Percentiles rank a stretch among this genome's conserved stretches.
Evolutionary conservation across 2,888 invertebrate species (phyloP).

Genomic region (Tetrapedia diversipes): DNA sequence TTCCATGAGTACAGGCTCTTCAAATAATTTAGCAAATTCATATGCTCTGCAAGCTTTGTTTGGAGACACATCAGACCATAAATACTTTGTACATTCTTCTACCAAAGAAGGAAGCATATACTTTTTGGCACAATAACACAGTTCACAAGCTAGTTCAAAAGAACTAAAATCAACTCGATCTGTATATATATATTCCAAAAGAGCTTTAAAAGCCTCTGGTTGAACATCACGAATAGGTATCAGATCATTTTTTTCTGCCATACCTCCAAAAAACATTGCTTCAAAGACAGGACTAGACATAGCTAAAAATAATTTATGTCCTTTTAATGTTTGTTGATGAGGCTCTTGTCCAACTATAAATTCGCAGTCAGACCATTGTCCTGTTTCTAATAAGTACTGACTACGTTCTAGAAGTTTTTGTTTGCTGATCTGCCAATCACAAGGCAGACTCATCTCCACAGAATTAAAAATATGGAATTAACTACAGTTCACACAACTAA

Average conservation of each 20-base stretch:
- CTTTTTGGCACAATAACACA: constrained; percentile 94
- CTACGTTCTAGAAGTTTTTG: constrained; percentile 89
- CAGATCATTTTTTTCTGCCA: constrained; percentile 90
- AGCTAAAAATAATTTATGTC: constrained; percentile 91
- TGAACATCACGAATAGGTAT: constrained; percentile 93
- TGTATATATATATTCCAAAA: constrained; percentile 93
- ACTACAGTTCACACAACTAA: background rate
- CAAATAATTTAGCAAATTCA: constrained; percentile 93
- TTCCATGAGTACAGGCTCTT: constrained; percentile 91
- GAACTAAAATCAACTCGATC: constrained; percentile 90
- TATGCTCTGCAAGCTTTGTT: constrained; percentile 93
- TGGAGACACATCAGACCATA: constrained; percentile 92
- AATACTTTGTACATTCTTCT: constrained; percentile 91
- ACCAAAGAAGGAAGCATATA: constrained; percentile 93
- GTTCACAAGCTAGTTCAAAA: constrained; percentile 93
- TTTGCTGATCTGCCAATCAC: constrained; percentile 91
- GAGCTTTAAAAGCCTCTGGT: constrained; percentile 92
- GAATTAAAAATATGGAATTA: constrained; percentile 15
- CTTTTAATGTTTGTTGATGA: constrained; percentile 89
- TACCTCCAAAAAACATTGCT: constrained; percentile 93
- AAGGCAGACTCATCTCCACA: constrained; percentile 84
- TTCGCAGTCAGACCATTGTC: constrained; percentile 92
- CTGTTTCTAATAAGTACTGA: constrained; percentile 89
- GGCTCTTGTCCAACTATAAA: constrained; percentile 92
- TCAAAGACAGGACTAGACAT: constrained; percentile 96